Percentiles rank a stretch among this genome's conserved stretches.
Conservation (phyloP, 2,797 vertebrate genomes). For the Schizothorax lantsangensis region DNA sequence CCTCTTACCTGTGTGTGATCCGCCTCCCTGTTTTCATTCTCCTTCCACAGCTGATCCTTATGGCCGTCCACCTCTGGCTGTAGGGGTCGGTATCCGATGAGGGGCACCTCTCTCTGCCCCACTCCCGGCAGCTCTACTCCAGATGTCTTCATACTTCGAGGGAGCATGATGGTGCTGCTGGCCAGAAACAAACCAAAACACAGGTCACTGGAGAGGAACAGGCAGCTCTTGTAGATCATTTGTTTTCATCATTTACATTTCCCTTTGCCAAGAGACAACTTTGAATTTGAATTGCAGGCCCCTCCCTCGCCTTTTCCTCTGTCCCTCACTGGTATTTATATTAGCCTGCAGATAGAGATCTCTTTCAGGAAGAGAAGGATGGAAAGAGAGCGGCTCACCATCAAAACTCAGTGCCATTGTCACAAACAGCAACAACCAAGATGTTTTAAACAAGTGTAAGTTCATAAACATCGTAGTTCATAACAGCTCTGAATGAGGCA, state of each 20-base stretch:
- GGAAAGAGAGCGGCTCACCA: slow-evolving; percentile 37
- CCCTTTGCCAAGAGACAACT: slow-evolving; percentile 50
- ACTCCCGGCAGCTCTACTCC: slow-evolving; percentile 79
- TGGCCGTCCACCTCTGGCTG: slow-evolving; percentile 62
- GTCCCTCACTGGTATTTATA: slow-evolving; percentile 65
- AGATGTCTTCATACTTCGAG: slow-evolving; percentile 75
- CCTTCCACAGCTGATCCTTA: slow-evolving; percentile 60
- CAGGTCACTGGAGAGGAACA: slow-evolving; percentile 5
- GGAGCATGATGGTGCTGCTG: slow-evolving; percentile 72
- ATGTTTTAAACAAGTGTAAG: slow-evolving; percentile 1
- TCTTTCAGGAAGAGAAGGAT: slow-evolving; percentile 66
- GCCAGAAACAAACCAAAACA: slow-evolving; percentile 23
- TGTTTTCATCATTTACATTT: slow-evolving; percentile 70
- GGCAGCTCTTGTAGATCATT: slow-evolving; percentile 59
- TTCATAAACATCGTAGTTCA: background rate
- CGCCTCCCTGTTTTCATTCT: slow-evolving; percentile 54
- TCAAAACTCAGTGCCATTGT: slow-evolving; percentile 3
- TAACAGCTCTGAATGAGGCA: background rate
- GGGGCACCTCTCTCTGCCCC: slow-evolving; percentile 76
- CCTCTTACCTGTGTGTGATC: slow-evolving; percentile 72
- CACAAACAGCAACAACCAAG: background rate
- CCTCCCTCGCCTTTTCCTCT: slow-evolving; percentile 67
- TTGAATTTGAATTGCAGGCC: slow-evolving; percentile 74
- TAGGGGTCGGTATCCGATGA: slow-evolving; percentile 79
- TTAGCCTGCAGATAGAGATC: slow-evolving; percentile 68